phyloP scores from a whole-genome alignment of 2,888 invertebrate species.

The Parapristionchus giblindavisi region DNA sequence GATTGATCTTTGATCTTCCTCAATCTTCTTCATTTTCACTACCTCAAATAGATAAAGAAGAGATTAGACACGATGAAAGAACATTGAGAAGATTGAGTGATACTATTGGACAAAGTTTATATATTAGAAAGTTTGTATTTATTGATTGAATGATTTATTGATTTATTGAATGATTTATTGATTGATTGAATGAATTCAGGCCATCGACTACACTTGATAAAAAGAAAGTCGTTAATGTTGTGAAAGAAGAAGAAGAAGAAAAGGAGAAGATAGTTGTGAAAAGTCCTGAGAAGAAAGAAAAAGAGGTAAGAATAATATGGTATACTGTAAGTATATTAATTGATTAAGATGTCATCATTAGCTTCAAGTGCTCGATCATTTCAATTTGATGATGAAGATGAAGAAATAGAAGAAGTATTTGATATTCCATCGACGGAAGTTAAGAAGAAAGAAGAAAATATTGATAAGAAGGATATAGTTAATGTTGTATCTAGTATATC shows the following conservation, averaged over 20 bases:
- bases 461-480: not conserved
- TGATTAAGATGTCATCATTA: not conserved
- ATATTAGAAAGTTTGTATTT: not conserved
- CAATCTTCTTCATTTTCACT: constrained; percentile 7
- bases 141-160: not conserved
- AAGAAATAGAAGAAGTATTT: constrained; percentile 3
- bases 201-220: not conserved
- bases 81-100: constrained; percentile 32
- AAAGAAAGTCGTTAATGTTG: constrained; percentile 4
- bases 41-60: constrained; percentile 15
- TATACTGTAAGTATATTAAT: not conserved
- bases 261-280: not conserved
- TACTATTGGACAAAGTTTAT: not conserved
- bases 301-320: not conserved
- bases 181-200: too few species aligned
- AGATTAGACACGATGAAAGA: constrained; percentile 16
- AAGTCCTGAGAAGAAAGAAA: not conserved
- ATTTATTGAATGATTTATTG: too few species aligned
- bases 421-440: not conserved
- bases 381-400: constrained; percentile 18
- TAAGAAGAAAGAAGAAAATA: constrained; percentile 21
- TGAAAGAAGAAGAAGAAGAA: constrained; percentile 20
- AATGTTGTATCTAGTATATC: not conserved
- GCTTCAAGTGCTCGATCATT: constrained; percentile 25
- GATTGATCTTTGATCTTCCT: too few species aligned